Evolutionary conservation across 1,140 invertebrate species (phyloP), one percentile per base, ranked within the genome.

Genomic region (Proales similis): DNA sequence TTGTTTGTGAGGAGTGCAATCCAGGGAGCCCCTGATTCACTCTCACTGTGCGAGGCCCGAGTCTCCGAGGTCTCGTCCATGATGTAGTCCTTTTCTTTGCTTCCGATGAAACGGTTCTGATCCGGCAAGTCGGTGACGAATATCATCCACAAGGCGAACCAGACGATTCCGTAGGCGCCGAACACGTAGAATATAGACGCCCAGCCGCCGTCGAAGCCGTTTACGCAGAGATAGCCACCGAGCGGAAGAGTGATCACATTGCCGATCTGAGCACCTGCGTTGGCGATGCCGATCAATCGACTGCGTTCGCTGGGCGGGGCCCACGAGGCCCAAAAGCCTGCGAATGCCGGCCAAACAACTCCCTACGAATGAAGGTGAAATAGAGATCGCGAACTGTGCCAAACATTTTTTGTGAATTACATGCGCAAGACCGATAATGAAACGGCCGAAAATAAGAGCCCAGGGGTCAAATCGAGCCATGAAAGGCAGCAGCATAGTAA

Each of bases 1-100:
- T 79, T 68, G 0, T 89, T 91, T 0, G 81, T 83, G 4, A 94
- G 73, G 65, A 96, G 80, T 26, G 78, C 69, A 33, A 74, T 77
- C 90, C 90, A 94, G 17, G 77, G 77, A 19, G 61, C 42, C 26
- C 24, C 22, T 33, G 39, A 61, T 24, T 61, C 57, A 45, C 47
- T 29, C 43, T 49, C 42, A 48, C 45, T 45, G 24, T 49, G 33
- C 17, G 48, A 63, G 48, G 48, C 63, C 27, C 51, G 19, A 30
- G 36, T 43, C 7, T 61, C 39, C 42, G 38, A 60, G 11, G 42
- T 48, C 46, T 12, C 45, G 7, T 14, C 38, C 0, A 67, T 80
- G 38, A 76, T 75, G 64, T 73, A 74, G 12, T 71, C 64, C 43
- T 65, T 66, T 63, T 76, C 74, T 4, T 67, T 64, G 2, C 67